Conservation (phyloP, 2,888 invertebrate species). For the Drosophila mercatorum region DNA sequence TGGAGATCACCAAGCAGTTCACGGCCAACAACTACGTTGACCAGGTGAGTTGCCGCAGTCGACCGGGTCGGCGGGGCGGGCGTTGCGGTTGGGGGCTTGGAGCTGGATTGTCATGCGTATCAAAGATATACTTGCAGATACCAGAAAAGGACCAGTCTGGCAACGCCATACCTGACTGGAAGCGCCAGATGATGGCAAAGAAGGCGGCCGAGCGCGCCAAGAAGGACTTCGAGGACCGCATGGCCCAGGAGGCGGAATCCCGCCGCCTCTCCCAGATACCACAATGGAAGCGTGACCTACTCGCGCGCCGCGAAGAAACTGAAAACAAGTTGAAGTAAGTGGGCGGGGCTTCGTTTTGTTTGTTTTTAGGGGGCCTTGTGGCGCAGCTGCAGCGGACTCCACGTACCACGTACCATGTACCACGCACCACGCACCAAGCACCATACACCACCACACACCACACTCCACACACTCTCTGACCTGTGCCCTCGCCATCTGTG, state of each 20-base stretch:
- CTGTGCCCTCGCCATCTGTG: slow-evolving; percentile 36
- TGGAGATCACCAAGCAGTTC: slow-evolving; percentile 93
- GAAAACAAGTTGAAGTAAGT: slow-evolving; percentile 91
- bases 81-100: neutral
- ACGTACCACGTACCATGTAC: no score
- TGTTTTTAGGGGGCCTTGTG: slow-evolving; percentile 9
- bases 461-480: slow-evolving; percentile 40
- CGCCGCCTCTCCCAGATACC: slow-evolving; percentile 94
- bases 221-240: slow-evolving; percentile 94
- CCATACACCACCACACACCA: neutral
- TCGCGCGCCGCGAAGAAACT: slow-evolving; percentile 92
- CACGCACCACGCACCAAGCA: slow-evolving; percentile 7
- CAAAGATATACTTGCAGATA: slow-evolving; percentile 87
- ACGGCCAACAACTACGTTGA: slow-evolving; percentile 94
- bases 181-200: slow-evolving; percentile 96
- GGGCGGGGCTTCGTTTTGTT: slow-evolving; percentile 14
- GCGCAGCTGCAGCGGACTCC: slow-evolving; percentile 27
- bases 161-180: slow-evolving; percentile 96
- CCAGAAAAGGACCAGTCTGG: slow-evolving; percentile 95
- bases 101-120: slow-evolving; percentile 42
- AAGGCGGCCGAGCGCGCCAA: slow-evolving; percentile 97
- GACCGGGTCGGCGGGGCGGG: neutral
- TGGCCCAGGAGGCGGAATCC: slow-evolving; percentile 93
- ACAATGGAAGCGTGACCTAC: slow-evolving; percentile 96
- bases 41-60: slow-evolving; percentile 88